These are phyloP conservation scores for crab-eating macaque (Macaca fascicularis) DNA, from an alignment of 2,113 vertebrate species.

Conservation along the genomic window T2T-MFA8v1.1 NC_088381.1:86220001-86220500, in stretches of 20 bases:
- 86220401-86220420: too few relatives aligned
- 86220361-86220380: not conserved
- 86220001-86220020: not conserved
- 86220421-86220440: too few relatives aligned
- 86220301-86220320: not conserved
- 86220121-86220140: fast-evolving
- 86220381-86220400: not conserved
- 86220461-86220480: too few relatives aligned
- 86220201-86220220: too few relatives aligned
- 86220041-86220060: not conserved
- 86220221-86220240: not conserved
- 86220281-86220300: not conserved
- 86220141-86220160: not conserved
- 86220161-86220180: too few relatives aligned
- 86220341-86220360: not conserved
- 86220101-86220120: not conserved
- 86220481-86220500: too few relatives aligned
- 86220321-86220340: not conserved
- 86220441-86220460: too few relatives aligned
- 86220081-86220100: not conserved
- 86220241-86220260: not conserved
- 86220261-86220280: not conserved
- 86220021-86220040: not conserved
- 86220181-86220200: not conserved
- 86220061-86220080: not conserved